Evolutionary conservation across 2,888 invertebrate species (phyloP).

Genomic region (Protonemura montana): DNA sequence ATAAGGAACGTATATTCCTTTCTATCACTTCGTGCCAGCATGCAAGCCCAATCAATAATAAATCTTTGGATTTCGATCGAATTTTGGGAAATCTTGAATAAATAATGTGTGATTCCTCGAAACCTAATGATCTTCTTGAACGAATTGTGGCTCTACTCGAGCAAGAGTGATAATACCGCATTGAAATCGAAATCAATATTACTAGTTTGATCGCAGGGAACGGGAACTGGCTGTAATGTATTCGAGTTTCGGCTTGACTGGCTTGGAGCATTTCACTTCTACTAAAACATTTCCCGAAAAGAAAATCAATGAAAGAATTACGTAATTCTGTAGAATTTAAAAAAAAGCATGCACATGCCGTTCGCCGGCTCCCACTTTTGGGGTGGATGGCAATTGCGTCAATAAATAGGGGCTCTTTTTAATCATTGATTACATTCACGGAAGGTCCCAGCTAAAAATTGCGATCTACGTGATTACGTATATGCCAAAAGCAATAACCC

Average conservation of each 20-base stretch:
- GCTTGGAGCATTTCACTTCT: background rate
- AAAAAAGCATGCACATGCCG: background rate
- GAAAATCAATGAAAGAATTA: background rate
- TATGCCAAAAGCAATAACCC: background rate
- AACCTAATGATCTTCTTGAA: background rate
- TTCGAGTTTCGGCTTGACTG: background rate
- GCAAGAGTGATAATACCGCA: background rate
- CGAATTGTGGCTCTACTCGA: background rate
- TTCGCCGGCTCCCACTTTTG: background rate
- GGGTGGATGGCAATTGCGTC: conserved; percentile 12
- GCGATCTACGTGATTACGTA: background rate
- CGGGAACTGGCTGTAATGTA: background rate
- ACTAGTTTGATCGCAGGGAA: too few species aligned
- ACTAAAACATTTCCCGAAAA: background rate
- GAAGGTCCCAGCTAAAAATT: background rate
- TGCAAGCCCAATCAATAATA: background rate
- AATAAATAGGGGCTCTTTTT: conserved; percentile 7
- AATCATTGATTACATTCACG: background rate
- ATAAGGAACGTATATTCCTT: background rate
- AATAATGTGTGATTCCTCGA: background rate
- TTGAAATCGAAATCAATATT: background rate
- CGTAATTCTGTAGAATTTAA: background rate
- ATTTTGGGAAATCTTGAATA: background rate
- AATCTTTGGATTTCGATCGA: background rate
- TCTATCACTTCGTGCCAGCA: too few species aligned